Evolutionary conservation across 2,888 invertebrate genomes (phyloP).

Genomic region (Lithosia quadra): DNA sequence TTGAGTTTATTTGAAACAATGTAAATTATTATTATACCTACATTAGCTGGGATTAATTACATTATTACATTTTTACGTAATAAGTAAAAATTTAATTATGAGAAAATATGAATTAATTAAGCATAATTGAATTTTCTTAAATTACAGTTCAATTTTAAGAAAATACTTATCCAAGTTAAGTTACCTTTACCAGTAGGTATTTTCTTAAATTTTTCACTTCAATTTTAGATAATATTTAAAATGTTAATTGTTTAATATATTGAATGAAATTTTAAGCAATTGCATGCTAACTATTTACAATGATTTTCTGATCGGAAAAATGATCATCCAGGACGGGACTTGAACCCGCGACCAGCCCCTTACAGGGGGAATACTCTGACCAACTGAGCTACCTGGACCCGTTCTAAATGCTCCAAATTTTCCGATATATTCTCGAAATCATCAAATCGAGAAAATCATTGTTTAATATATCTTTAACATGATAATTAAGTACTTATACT

Average conservation of each 20-base stretch:
- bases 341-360: too few species aligned
- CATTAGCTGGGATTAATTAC: neutral
- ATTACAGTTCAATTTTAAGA: neutral
- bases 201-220: neutral
- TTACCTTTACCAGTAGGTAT: neutral
- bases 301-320: too few species aligned
- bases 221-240: neutral
- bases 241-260: too few species aligned
- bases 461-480: neutral
- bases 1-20: neutral
- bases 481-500: neutral
- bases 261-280: too few species aligned
- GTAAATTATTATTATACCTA: neutral
- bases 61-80: too few species aligned
- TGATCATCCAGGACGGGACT: too few species aligned
- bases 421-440: too few species aligned
- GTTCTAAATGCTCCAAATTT: too few species aligned
- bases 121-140: neutral
- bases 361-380: too few species aligned
- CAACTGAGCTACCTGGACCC: too few species aligned
- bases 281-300: too few species aligned
- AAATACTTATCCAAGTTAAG: neutral
- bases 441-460: too few species aligned
- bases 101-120: neutral
- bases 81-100: neutral